phyloP scores from a whole-genome alignment of 2,113 vertebrate species.

The Cricetomys ansorgei region DNA sequence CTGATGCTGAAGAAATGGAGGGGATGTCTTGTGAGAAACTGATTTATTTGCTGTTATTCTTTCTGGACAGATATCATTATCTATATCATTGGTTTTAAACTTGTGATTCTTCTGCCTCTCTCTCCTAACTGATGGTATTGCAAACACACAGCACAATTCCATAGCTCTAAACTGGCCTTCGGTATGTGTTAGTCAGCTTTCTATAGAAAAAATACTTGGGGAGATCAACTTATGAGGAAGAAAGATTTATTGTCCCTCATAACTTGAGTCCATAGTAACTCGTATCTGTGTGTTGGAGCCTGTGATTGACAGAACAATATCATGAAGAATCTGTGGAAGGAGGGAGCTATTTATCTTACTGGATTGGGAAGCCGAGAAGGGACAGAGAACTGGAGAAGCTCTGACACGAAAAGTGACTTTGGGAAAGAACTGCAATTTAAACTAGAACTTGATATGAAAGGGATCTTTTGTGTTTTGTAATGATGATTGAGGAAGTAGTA shows the following conservation, averaged over 20 bases:
- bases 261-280: background rate
- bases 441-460: background rate
- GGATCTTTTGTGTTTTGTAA: background rate
- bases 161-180: background rate
- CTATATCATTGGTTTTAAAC: background rate
- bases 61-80: background rate
- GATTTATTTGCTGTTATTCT: background rate
- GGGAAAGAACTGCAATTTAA: background rate
- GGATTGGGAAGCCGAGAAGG: background rate
- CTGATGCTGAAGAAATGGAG: background rate
- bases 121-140: background rate
- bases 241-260: background rate
- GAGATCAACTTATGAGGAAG: background rate
- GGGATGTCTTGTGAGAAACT: background rate
- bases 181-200: background rate
- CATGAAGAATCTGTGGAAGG: background rate
- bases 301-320: background rate
- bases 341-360: rapidly evolving
- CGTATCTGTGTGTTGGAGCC: background rate
- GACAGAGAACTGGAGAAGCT: too few species aligned
- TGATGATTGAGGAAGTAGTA: background rate
- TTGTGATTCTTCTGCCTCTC: background rate
- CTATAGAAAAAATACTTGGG: background rate
- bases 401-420: background rate
- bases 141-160: background rate